Conservation (phyloP, 2,113 vertebrate species). For the Paradoxurus hermaphroditus region DNA sequence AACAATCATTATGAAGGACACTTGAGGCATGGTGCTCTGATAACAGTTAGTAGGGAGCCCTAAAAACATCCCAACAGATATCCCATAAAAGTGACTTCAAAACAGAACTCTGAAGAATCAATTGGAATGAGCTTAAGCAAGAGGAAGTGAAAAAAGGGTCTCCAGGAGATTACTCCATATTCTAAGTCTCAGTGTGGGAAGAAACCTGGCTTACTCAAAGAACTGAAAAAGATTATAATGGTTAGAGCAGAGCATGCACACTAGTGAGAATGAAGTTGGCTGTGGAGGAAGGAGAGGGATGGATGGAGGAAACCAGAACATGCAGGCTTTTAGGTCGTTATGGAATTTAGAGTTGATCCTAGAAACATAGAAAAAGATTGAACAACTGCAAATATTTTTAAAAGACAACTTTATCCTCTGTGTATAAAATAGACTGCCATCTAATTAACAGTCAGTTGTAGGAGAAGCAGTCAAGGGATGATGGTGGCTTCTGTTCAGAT, state of each 20-base stretch:
- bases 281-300: background rate
- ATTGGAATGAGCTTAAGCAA: background rate
- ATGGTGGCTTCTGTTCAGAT: background rate
- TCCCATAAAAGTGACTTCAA: background rate
- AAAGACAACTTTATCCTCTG: background rate
- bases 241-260: background rate
- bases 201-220: background rate
- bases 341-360: background rate
- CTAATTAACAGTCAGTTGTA: background rate
- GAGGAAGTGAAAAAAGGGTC: background rate
- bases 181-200: background rate
- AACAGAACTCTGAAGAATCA: background rate
- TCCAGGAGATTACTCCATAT: background rate
- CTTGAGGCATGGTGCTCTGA: background rate
- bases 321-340: background rate
- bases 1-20: background rate
- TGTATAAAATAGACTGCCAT: background rate
- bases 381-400: background rate
- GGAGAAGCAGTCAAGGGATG: background rate
- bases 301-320: background rate
- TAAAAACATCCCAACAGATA: background rate
- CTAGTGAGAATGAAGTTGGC: background rate
- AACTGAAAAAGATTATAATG: no score
- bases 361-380: background rate
- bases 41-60: background rate